Percentiles rank a stretch among this genome's conserved stretches.
Conservation (phyloP, 2,797 vertebrate genomes). For the Sternotherus odoratus region DNA sequence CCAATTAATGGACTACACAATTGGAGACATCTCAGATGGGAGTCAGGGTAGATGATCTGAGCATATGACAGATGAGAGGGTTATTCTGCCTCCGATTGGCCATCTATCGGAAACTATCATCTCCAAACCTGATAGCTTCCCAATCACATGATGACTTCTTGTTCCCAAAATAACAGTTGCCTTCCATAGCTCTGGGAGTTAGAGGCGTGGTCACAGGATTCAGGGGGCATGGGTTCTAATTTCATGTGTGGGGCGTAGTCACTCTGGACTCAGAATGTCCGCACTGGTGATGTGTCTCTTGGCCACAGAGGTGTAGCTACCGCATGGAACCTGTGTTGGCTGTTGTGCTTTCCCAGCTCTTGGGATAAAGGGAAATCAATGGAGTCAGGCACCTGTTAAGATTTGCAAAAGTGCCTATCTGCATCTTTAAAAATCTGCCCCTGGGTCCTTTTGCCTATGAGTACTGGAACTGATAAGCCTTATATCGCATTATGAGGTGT, state of each 20-base stretch:
- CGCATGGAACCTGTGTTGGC: background rate
- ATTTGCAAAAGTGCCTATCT: background rate
- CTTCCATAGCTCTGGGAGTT: too few species aligned
- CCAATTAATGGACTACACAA: background rate
- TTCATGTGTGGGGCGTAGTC: too few species aligned
- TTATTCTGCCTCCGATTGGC: background rate
- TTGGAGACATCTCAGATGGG: background rate
- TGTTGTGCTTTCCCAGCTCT: background rate
- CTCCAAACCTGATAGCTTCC: background rate
- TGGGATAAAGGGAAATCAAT: background rate
- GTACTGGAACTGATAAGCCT: background rate
- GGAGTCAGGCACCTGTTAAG: background rate
- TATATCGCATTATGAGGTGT: background rate
- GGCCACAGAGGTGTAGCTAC: background rate
- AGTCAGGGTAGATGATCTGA: background rate
- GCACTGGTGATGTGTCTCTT: too few species aligned
- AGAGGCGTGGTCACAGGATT: too few species aligned
- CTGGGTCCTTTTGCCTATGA: background rate
- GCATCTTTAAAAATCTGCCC: background rate
- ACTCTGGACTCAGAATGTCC: too few species aligned
- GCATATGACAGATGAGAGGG: background rate
- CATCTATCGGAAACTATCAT: rapidly evolving
- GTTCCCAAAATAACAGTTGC: background rate
- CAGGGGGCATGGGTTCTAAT: too few species aligned
- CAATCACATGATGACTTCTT: background rate